Base-by-base conservation (phyloP, 35 echinoderm and acorn worm genomes). In the Apostichopus japonicus region DNA sequence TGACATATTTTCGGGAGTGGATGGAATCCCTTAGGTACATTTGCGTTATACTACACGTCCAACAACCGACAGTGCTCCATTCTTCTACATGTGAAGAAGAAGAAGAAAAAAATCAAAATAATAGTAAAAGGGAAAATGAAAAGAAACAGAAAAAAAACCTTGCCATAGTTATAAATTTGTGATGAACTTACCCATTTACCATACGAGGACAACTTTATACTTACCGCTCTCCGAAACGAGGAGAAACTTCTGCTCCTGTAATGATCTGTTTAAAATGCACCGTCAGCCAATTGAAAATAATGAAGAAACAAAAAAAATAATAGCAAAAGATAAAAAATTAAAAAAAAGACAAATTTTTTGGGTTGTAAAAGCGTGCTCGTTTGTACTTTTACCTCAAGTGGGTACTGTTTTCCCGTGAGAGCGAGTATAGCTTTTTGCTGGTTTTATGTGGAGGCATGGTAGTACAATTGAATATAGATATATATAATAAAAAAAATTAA, bases 131-230 rank as follows among this genome's bases (percentile, higher is more conserved):
- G 13, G 13, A 61, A 61, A 13, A 61, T 61, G 15, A 21, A 75
- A n/a, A 6, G 15, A 19, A 75, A 75, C 6, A 21, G n/a, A n/a
- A 73, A 16, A 75, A 75, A 75, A 75, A 21, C 71, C 71, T 75
- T 75, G 71, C 71, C 71, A 75, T 75, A 75, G 71, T 75, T 75
- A 75, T 75, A 75, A 75, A 75, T 75, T 75, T 75, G 71, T 75
- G 71, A 75, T 75, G 71, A 75, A 21, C 71, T 75, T 75, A n/a
- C 71, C 71, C 17, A 75, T 75, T 75, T 75, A 75, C 71, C 33
- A 44, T 23, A 23, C 71, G 71, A 75, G 71, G 71, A 75, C 71
- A 19, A 75, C 7, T 61, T 13, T 61, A 75, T 75, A 75, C 22
- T 19, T 23, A 19, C 71, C 14, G 14, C 71, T 6, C 22, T 23